A percentile compares a stretch with the other conserved stretches of the same genome.
These are phyloP conservation scores for Smutsia gigantea DNA, from an alignment of 2,797 vertebrate species.

Conservation along the genomic window DNA sequence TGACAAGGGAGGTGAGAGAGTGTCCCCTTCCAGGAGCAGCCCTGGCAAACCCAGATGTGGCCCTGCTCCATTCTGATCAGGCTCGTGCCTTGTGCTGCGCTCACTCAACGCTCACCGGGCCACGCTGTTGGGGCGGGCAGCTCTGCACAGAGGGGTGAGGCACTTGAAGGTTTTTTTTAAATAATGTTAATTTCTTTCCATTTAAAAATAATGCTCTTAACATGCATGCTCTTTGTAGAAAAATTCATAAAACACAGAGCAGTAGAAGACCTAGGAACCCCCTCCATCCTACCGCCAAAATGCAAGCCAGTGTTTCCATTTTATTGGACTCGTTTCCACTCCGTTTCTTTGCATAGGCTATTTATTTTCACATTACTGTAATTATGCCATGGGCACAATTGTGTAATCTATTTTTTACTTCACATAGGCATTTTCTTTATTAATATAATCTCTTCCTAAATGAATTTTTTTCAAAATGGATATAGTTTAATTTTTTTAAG, in stretches of 20 bases:
- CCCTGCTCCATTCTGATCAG: not conserved
- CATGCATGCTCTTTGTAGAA: not conserved
- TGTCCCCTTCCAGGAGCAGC: not conserved
- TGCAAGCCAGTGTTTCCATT: not conserved
- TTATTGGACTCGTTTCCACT: not conserved
- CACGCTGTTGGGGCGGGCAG: not conserved
- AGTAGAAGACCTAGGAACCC: not conserved
- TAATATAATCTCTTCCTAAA: conserved; percentile 70
- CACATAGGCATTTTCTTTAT: conserved; percentile 69
- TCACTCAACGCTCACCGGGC: not conserved
- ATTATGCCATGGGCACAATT: conserved; percentile 47
- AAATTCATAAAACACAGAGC: not conserved
- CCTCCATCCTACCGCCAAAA: not conserved
- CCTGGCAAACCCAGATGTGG: not conserved
- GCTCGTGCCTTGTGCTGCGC: not conserved
- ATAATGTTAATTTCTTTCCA: not conserved
- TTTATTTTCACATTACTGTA: conserved; percentile 69
- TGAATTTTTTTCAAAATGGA: conserved; percentile 56
- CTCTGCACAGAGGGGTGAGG: not conserved
- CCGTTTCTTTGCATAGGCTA: conserved; percentile 24
- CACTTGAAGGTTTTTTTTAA: not conserved
- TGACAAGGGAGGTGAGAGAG: too few relatives aligned
- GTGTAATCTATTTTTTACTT: conserved; percentile 62
- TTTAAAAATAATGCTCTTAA: conserved; percentile 28
- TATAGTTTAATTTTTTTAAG: conserved; percentile 51